A percentile compares a stretch with the other conserved stretches of the same genome.
Evolutionary conservation across 2,113 vertebrate species (phyloP).

Genomic region (Sphaerodactylus townsendi): DNA sequence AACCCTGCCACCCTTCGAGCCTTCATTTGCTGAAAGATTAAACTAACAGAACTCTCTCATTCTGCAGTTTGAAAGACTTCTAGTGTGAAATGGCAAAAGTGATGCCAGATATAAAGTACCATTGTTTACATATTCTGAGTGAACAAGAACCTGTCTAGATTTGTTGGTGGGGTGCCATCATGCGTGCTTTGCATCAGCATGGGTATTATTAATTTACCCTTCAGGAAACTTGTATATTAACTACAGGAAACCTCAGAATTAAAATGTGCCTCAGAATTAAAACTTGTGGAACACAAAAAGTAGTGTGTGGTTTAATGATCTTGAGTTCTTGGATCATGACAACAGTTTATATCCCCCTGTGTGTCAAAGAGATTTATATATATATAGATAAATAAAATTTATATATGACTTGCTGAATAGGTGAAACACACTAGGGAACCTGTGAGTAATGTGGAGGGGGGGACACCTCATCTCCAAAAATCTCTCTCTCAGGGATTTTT

Average conservation of each 20-base stretch:
- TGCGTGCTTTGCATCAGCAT: not conserved
- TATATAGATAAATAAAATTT: not conserved
- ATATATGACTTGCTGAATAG: not conserved
- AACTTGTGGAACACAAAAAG: not conserved
- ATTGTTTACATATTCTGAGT: conserved; percentile 54
- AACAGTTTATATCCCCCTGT: not conserved
- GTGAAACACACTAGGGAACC: not conserved
- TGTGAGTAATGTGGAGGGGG: too few relatives aligned
- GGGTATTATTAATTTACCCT: not conserved
- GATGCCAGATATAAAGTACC: conserved; percentile 23
- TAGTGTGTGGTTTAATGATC: not conserved
- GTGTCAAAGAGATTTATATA: not conserved
- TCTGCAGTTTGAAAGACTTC: conserved; percentile 43
- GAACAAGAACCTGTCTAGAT: conserved; percentile 30
- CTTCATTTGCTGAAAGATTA: conserved; percentile 35
- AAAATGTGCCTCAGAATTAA: not conserved
- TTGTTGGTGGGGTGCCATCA: not conserved
- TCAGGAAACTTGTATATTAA: not conserved
- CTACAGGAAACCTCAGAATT: not conserved
- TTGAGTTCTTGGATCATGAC: not conserved
- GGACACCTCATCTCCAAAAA: too few relatives aligned
- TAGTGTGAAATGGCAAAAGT: conserved; percentile 49
- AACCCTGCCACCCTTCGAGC: conserved; percentile 14
- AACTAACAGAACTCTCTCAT: conserved; percentile 32
- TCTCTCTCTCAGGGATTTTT: too few relatives aligned